Evolutionary conservation across 1,140 invertebrate species (phyloP), one percentile per base, ranked within the genome.

Genomic region (Neodiprion lecontei): DNA sequence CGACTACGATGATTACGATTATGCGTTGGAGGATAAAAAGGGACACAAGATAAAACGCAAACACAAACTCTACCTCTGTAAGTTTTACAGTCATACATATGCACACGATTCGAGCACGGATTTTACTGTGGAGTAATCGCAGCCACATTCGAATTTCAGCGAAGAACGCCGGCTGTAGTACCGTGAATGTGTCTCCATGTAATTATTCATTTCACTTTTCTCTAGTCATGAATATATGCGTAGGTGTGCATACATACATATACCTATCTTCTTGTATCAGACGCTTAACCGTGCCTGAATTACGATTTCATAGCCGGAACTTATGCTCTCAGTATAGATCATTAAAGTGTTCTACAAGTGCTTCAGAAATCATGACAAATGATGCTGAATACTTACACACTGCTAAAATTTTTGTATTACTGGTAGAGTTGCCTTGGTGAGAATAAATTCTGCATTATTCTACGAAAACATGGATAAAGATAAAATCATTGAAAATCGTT

Each of bases 141-240:
- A 21, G 17, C 17, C 17, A 21, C 17, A 21, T 21, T 21, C 17
- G 17, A 21, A 21, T 84, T 83, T 82, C 80, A 84, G 80, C 75
- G 48, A 81, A 77, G 78, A 79, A 79, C 61, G 76, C 67, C 76
- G 74, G 78, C 75, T 83, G 78, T 80, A 83, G 83, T 78, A 79
- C 77, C 77, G 79, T 82, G 82, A 81, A 82, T 78, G 71, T 82
- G 50, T 78, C 79, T 79, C 79, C 80, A 72, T 74, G 80, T 83
- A 85, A 83, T 83, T 84, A 84, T 79, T 83, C 82, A 83, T 81
- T 21, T 21, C 17, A 72, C 66, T 73, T 65, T 28, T 72, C 17
- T 65, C 9, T 17, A 65, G 9, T 72, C 72, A 9, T 12, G 21
- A 68, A 12, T 17, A 28, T 72, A 68, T 21, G 17, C 17, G 17